Evolutionary conservation across 2,797 vertebrate genomes (phyloP).

Genomic region (Pygocentrus nattereri): DNA sequence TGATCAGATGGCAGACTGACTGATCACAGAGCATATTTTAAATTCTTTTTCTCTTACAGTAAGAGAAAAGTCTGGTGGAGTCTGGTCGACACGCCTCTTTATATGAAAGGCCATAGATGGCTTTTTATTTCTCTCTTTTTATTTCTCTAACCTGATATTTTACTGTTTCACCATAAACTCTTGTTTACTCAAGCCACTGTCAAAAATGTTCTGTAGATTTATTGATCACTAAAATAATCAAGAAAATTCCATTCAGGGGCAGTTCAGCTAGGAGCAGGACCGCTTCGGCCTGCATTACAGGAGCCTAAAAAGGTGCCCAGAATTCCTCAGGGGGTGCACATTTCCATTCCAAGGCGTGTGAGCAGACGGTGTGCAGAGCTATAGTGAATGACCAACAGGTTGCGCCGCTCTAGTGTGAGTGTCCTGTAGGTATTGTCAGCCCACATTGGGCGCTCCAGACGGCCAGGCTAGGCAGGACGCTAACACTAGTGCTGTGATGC

Average conservation of each 20-base stretch:
- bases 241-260: background rate
- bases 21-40: too few species aligned
- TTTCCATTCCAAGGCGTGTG: background rate
- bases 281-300: background rate
- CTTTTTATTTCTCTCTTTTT: too few species aligned
- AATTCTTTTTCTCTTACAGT: too few species aligned
- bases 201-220: too few species aligned
- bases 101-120: too few species aligned
- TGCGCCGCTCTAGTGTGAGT: conserved; percentile 34
- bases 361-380: background rate
- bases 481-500: conserved; percentile 34
- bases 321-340: background rate
- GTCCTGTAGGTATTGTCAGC: conserved; percentile 25
- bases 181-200: too few species aligned
- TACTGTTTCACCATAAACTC: too few species aligned
- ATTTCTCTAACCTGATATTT: too few species aligned
- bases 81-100: too few species aligned
- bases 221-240: too few species aligned
- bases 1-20: too few species aligned
- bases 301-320: background rate
- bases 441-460: conserved; percentile 53
- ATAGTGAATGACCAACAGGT: conserved; percentile 43
- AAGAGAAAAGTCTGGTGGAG: too few species aligned
- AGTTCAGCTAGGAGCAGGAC: background rate
- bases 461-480: conserved; percentile 26